These are phyloP conservation scores for Corythaeola cristata DNA, from an alignment of 2,113 vertebrate species.

Conservation along the genomic window DNA sequence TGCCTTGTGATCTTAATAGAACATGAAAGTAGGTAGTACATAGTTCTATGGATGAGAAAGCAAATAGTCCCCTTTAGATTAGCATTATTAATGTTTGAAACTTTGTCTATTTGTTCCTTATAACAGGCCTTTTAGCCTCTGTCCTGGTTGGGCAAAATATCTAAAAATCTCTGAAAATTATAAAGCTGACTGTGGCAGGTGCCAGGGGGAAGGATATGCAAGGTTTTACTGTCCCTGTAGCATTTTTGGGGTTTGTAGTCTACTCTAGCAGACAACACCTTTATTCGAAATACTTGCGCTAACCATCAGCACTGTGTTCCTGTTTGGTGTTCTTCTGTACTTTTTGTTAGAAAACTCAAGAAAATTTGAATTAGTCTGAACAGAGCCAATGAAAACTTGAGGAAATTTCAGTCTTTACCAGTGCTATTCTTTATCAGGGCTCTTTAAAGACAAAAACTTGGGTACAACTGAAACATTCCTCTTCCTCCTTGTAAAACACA, in stretches of 20 bases:
- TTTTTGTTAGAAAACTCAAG: neutral
- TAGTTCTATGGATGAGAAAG: neutral
- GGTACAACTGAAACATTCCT: neutral
- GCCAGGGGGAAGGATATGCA: neutral
- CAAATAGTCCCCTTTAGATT: neutral
- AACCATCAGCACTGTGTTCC: neutral
- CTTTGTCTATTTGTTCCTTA: neutral
- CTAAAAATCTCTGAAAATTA: neutral
- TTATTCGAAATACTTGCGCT: neutral
- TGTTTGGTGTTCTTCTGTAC: neutral
- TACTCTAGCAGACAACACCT: neutral
- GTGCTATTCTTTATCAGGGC: neutral
- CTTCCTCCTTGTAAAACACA: neutral
- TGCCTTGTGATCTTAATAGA: neutral
- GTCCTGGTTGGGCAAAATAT: neutral
- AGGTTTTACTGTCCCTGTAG: neutral
- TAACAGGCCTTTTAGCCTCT: neutral
- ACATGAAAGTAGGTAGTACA: neutral
- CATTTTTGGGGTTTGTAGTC: neutral
- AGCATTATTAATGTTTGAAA: neutral
- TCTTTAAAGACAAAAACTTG: neutral
- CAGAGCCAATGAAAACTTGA: neutral
- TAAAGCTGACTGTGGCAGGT: neutral
- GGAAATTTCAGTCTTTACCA: neutral
- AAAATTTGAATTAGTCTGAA: neutral